These are phyloP conservation scores for Sebastes diploproa DNA, from an alignment of 2,797 vertebrate species.

Conservation along the genomic window DNA sequence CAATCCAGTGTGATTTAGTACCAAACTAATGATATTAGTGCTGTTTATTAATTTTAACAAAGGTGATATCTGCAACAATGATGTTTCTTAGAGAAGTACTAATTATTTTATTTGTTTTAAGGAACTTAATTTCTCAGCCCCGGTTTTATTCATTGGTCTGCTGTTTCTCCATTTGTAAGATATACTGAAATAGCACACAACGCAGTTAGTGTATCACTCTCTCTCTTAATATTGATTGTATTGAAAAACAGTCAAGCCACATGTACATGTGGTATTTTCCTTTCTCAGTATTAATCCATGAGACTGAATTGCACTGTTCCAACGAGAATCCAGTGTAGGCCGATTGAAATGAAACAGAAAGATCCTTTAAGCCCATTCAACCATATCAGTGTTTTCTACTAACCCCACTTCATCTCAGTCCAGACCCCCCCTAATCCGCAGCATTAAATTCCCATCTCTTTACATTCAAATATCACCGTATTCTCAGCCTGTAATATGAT, in stretches of 20 bases:
- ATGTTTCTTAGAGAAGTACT: background rate
- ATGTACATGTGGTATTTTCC: conserved; percentile 1
- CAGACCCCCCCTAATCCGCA: conserved; percentile 38
- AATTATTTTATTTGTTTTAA: background rate
- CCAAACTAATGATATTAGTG: background rate
- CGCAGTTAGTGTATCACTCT: background rate
- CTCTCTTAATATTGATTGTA: conserved; percentile 27
- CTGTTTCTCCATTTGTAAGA: background rate
- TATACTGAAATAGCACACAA: background rate
- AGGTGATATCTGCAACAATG: background rate
- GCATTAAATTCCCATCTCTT: conserved; percentile 40
- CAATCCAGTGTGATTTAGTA: background rate
- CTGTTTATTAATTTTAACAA: background rate
- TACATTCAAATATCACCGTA: conserved; percentile 47
- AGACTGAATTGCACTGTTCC: conserved; percentile 18
- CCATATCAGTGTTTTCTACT: conserved; percentile 50
- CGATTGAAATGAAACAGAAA: conserved; percentile 59
- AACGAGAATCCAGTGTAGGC: conserved; percentile 26
- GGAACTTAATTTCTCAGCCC: background rate
- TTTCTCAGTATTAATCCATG: conserved; percentile 39
- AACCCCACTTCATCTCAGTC: conserved; percentile 52
- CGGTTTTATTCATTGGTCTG: background rate
- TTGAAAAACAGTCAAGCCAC: background rate
- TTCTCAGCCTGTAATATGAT: conserved; percentile 44
- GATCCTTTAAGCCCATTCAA: conserved; percentile 58